phyloP scores from a whole-genome alignment of 2,888 invertebrate genomes.

The Tigriopus californicus region DNA sequence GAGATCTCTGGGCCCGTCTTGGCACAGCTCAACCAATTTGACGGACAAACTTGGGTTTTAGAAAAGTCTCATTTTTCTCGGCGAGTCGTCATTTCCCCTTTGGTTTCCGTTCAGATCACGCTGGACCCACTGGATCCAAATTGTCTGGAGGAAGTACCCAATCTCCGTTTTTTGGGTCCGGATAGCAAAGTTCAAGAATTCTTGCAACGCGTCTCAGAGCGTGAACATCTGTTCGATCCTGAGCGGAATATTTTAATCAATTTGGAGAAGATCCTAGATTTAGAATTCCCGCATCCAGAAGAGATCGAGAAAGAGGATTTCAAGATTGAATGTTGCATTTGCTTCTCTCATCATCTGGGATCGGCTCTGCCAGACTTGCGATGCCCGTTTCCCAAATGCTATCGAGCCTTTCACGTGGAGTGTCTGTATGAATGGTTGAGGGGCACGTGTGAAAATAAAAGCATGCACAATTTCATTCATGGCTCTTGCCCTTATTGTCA shows the following conservation, averaged over 20 bases:
- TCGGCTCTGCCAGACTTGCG: neutral
- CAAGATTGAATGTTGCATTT: slow-evolving; percentile 2
- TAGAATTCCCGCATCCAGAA: neutral
- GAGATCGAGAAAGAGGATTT: neutral
- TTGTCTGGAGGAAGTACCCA: neutral
- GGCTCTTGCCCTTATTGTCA: slow-evolving; percentile 4
- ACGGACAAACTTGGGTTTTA: neutral
- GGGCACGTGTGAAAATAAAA: neutral
- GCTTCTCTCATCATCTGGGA: neutral
- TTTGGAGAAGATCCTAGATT: neutral
- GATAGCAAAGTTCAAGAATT: neutral
- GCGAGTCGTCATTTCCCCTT: neutral
- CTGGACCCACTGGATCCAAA: neutral
- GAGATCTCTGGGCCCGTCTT: too few species aligned
- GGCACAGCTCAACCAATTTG: neutral
- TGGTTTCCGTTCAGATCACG: neutral
- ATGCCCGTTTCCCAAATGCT: neutral
- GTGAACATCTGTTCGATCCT: too few species aligned
- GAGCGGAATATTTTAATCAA: neutral
- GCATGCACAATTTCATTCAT: neutral
- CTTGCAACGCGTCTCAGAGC: neutral
- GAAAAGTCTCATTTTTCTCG: neutral
- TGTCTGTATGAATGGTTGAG: slow-evolving; percentile 4
- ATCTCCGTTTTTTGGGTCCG: neutral
- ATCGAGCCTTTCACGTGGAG: neutral